These are phyloP conservation scores for Araneus ventricosus DNA, from an alignment of 1,140 invertebrate genomes.

Conservation along the genomic window DNA sequence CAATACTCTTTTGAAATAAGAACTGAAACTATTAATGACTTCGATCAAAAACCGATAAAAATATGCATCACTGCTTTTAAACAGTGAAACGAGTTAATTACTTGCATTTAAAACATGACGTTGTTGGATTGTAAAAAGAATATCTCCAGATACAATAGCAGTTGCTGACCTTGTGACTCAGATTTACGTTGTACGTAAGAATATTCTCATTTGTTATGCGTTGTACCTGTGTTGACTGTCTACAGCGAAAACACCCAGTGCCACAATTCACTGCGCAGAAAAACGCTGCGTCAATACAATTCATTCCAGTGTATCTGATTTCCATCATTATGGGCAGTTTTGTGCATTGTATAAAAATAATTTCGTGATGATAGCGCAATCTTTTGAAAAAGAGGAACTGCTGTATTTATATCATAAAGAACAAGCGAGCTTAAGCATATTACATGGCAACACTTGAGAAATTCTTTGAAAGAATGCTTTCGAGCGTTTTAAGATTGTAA, in stretches of 20 bases:
- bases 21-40: not conserved
- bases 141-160: not conserved
- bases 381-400: not conserved
- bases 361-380: not conserved
- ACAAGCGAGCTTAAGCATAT: not conserved
- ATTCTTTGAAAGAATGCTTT: not conserved
- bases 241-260: not conserved
- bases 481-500: not conserved
- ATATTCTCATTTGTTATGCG: slow-evolving; percentile 8
- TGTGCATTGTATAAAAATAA: not conserved
- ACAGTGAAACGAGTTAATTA: not conserved
- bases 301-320: not conserved
- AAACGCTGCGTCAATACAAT: not conserved
- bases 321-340: not conserved
- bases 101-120: not conserved
- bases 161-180: slow-evolving; percentile 12
- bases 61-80: slow-evolving; percentile 3
- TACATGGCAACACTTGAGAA: not conserved
- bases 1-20: not conserved
- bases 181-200: slow-evolving; percentile 1
- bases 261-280: not conserved
- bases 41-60: not conserved
- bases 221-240: not conserved
- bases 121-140: not conserved
- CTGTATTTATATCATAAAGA: not conserved